Evolutionary conservation across 2,113 vertebrate genomes (phyloP).

Genomic region (Apteryx mantelli): DNA sequence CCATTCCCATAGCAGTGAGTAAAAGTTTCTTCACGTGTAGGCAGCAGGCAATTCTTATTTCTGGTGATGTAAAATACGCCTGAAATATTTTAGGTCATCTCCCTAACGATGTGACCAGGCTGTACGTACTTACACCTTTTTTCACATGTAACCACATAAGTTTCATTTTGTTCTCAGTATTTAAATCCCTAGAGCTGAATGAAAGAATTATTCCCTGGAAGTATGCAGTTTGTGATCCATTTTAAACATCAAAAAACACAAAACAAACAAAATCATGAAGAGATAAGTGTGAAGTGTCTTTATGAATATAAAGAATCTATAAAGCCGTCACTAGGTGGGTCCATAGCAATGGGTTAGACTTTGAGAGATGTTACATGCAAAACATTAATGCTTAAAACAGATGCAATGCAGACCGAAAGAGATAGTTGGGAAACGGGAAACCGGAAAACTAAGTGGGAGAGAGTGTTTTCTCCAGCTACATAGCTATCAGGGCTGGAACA

Average conservation of each 20-base stretch:
- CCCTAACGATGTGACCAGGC: background rate
- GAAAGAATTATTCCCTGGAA: background rate
- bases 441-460: background rate
- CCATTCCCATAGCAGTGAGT: background rate
- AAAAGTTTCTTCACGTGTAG: background rate
- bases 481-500: background rate
- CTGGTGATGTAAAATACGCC: background rate
- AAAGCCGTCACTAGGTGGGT: conserved; percentile 78
- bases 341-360: conserved; percentile 67
- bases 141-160: fast-evolving
- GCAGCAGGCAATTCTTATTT: background rate
- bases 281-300: background rate
- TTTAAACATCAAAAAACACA: background rate
- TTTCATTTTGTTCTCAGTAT: background rate
- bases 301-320: conserved; percentile 66
- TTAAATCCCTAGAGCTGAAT: background rate
- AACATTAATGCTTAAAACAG: conserved; percentile 48
- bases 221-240: background rate
- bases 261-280: background rate
- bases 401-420: background rate
- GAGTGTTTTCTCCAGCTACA: conserved; percentile 1
- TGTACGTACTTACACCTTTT: background rate
- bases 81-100: background rate
- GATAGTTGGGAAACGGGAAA: background rate
- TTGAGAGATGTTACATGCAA: conserved; percentile 23